These are phyloP conservation scores for Cyprinodon tularosa DNA, from an alignment of 2,113 vertebrate species.

Conservation along the genomic window DNA sequence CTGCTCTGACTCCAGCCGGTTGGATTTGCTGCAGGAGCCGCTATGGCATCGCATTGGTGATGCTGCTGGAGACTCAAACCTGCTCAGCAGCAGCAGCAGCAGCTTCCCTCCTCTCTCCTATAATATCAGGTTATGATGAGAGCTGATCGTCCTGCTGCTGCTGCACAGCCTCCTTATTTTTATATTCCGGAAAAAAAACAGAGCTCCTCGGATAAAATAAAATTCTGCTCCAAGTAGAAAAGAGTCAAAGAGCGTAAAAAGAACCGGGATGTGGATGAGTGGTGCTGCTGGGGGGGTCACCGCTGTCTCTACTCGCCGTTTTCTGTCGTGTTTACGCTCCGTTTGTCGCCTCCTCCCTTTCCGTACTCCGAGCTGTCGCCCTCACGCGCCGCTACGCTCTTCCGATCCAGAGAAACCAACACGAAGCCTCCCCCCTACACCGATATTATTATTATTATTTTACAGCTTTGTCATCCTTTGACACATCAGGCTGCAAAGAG, in stretches of 20 bases:
- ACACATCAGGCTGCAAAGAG: constrained; percentile 17
- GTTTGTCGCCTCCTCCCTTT: constrained; percentile 43
- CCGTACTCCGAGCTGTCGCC: constrained; percentile 26
- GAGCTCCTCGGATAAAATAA: background rate
- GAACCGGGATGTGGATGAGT: constrained; percentile 39
- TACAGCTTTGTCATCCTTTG: constrained; percentile 45
- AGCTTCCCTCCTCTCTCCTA: too few species aligned
- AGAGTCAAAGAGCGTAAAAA: background rate
- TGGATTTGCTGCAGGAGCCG: constrained; percentile 37
- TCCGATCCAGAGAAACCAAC: constrained; percentile 46
- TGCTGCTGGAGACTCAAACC: constrained; percentile 53
- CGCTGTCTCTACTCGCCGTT: constrained; percentile 54
- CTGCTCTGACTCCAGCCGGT: constrained; percentile 39
- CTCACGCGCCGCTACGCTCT: constrained; percentile 64
- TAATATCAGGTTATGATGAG: too few species aligned
- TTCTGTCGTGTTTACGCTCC: constrained; percentile 67
- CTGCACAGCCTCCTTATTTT: constrained; percentile 28
- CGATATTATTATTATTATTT: background rate
- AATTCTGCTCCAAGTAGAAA: background rate
- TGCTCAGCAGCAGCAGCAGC: constrained; percentile 6
- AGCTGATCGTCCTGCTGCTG: background rate
- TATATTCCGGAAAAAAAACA: background rate
- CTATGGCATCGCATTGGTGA: constrained; percentile 60
- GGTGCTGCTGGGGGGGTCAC: constrained; percentile 26
- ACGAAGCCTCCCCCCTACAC: background rate